Percentiles rank a stretch among this genome's conserved stretches.
Evolutionary conservation across 2,113 vertebrate genomes (phyloP).

Genomic region (Scomber japonicus): DNA sequence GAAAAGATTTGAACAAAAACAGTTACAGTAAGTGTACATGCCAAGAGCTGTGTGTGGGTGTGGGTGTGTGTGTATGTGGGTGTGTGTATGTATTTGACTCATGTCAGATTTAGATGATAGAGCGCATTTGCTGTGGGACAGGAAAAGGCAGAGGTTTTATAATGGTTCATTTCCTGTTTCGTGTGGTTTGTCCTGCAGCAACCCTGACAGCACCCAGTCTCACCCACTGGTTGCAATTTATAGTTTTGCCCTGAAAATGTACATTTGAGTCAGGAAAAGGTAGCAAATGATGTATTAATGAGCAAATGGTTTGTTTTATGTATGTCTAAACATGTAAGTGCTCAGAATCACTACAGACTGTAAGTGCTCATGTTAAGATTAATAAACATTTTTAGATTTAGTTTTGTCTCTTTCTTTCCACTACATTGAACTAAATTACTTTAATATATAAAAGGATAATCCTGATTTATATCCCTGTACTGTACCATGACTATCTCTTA

Average conservation of each 20-base stretch:
- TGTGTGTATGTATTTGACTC: background rate
- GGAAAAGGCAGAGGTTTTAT: conserved; percentile 49
- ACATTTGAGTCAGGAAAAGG: background rate
- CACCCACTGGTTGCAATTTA: background rate
- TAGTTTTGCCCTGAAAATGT: background rate
- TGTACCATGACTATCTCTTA: no score
- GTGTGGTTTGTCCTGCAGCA: conserved; percentile 3
- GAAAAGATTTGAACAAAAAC: background rate
- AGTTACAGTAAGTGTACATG: background rate
- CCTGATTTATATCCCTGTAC: no score
- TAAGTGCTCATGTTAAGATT: no score
- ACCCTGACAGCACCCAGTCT: background rate
- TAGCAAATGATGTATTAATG: no score
- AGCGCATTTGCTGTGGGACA: conserved; percentile 44
- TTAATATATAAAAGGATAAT: no score
- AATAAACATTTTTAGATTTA: no score
- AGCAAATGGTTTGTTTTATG: no score
- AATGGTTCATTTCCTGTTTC: conserved; percentile 61
- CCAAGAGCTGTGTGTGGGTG: background rate
- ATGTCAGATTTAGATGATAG: conserved; percentile 57
- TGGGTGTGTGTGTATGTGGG: conserved; percentile 6
- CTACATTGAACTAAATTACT: no score
- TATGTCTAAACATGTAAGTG: no score
- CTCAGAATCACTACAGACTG: no score
- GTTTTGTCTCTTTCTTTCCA: no score